Conservation (phyloP, 2,113 vertebrate genomes). For the Promerops cafer region DNA sequence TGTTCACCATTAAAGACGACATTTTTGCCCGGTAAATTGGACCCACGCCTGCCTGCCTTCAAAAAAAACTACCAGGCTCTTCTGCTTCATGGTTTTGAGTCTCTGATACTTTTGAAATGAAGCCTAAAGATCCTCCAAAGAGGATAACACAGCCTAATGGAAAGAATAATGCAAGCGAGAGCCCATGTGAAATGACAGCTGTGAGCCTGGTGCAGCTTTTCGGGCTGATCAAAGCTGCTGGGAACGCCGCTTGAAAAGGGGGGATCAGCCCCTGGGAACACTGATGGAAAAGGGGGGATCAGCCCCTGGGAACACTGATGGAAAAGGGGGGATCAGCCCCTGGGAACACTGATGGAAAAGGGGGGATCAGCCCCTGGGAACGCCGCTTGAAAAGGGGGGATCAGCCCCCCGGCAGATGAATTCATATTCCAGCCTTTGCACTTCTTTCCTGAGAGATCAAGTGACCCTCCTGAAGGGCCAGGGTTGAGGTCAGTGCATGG, state of each 20-base stretch:
- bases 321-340: background rate
- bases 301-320: background rate
- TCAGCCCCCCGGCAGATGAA: background rate
- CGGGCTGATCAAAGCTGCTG: constrained; percentile 23
- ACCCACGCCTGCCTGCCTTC: constrained; percentile 33
- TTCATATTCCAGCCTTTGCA: background rate
- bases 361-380: background rate
- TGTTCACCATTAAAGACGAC: constrained; percentile 8
- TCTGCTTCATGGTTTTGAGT: constrained; percentile 32
- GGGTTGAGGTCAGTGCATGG: accelerated
- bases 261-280: background rate
- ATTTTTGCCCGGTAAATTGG: constrained; percentile 17
- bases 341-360: background rate
- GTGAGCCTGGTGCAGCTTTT: background rate
- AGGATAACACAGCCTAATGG: constrained; percentile 39
- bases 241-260: background rate
- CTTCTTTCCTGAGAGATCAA: background rate
- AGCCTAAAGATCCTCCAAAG: constrained; percentile 47
- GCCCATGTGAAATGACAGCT: constrained; percentile 41
- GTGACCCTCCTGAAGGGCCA: accelerated
- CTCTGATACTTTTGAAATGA: constrained; percentile 36
- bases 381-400: background rate
- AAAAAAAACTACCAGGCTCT: background rate
- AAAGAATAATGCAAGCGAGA: constrained; percentile 37
- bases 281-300: background rate